Evolutionary conservation across 2,797 vertebrate species (phyloP).

Genomic region (Gymnopithys bicolor): DNA sequence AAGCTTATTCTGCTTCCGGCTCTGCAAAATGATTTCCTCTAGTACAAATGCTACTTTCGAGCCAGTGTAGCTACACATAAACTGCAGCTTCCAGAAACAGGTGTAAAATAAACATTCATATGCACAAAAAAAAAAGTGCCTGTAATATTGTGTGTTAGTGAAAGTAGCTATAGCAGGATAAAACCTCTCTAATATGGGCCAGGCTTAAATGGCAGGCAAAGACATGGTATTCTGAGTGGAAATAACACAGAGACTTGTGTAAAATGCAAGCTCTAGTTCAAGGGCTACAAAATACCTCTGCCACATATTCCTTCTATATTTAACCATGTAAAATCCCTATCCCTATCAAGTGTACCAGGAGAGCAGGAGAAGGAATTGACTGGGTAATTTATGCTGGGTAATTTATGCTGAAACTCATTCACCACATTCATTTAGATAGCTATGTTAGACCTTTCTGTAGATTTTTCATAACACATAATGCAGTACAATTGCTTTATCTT

Average conservation of each 20-base stretch:
- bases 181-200: not conserved
- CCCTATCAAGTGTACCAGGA: not conserved
- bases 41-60: not conserved
- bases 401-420: slow-evolving; percentile 12
- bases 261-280: not conserved
- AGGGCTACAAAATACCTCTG: not conserved
- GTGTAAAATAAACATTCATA: not conserved
- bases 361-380: not conserved
- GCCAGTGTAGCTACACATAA: not conserved
- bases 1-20: not conserved
- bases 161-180: not conserved
- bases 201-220: not conserved
- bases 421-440: not conserved
- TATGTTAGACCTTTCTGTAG: not conserved
- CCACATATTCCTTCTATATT: not conserved
- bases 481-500: not conserved
- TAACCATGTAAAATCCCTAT: not conserved
- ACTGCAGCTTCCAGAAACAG: not conserved
- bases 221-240: not conserved
- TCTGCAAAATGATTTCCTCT: not conserved
- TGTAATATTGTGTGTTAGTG: not conserved
- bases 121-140: not conserved
- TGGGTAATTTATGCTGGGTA: not conserved
- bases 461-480: not conserved
- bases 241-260: not conserved